phyloP scores from a whole-genome alignment of 2,113 vertebrate species.

The Smithornis capensis region DNA sequence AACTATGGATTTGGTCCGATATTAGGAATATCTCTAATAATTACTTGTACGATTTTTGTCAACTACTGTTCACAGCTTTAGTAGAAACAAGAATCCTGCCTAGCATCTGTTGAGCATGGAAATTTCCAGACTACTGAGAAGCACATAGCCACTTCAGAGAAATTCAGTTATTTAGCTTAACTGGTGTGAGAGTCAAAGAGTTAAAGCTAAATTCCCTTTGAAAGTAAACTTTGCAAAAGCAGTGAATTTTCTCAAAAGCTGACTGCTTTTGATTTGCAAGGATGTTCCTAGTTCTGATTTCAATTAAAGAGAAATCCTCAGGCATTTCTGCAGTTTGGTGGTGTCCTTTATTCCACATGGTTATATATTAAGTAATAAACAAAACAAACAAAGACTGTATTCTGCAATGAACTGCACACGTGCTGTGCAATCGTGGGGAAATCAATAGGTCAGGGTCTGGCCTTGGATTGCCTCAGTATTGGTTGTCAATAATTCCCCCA shows the following conservation, averaged over 20 bases:
- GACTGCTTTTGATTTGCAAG: neutral
- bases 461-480: conserved; percentile 13
- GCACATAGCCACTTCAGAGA: neutral
- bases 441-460: conserved; percentile 53
- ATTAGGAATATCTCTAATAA: neutral
- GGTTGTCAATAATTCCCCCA: conserved; percentile 12
- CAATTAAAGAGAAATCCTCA: conserved; percentile 64
- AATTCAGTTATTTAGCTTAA: neutral
- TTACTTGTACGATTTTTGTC: neutral
- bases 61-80: neutral
- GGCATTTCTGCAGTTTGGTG: neutral
- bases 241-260: conserved; percentile 30
- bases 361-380: conserved; percentile 61
- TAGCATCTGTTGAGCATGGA: neutral
- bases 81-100: neutral
- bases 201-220: conserved; percentile 3
- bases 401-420: neutral
- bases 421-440: neutral
- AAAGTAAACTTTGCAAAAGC: conserved; percentile 30
- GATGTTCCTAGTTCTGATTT: conserved; percentile 41
- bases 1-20: neutral
- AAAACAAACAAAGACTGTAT: conserved; percentile 46
- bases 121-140: neutral
- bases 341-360: conserved; percentile 35
- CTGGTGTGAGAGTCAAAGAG: conserved; percentile 1